A percentile compares a stretch with the other conserved stretches of the same genome.
These are phyloP conservation scores for Pseudochirops cupreus DNA, from an alignment of 2,797 vertebrate species.

Conservation along the genomic window DNA sequence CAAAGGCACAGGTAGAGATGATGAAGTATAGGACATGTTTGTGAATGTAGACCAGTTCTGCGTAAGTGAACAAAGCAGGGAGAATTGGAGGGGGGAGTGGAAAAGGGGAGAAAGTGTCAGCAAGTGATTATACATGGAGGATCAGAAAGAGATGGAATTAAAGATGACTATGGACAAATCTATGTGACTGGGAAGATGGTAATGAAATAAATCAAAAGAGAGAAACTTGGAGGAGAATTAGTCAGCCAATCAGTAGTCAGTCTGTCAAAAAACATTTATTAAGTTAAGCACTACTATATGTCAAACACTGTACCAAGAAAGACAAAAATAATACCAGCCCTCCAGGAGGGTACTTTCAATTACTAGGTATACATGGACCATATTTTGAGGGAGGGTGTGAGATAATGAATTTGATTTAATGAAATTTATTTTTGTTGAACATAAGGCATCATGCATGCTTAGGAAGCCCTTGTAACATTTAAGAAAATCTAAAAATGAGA, in stretches of 20 bases:
- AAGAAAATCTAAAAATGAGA: not conserved
- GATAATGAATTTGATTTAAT: not conserved
- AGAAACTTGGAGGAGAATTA: not conserved
- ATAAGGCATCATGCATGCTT: not conserved
- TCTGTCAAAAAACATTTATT: not conserved
- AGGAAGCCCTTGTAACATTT: not conserved
- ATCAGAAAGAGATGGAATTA: not conserved
- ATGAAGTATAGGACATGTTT: not conserved
- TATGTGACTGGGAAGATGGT: not conserved
- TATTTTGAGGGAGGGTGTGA: not conserved
- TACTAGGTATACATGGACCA: not conserved
- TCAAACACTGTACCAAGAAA: not conserved
- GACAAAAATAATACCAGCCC: not conserved
- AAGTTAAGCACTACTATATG: not conserved
- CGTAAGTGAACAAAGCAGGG: not conserved
- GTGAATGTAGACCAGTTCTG: not conserved
- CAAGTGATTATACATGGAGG: not conserved
- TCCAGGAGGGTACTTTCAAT: not conserved
- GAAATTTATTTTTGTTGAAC: not conserved
- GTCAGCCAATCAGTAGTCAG: not conserved
- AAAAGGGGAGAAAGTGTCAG: not conserved
- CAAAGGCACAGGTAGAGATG: not conserved
- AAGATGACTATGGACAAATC: not conserved
- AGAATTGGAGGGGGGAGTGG: not conserved
- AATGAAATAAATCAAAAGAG: not conserved